Evolutionary conservation across 2,888 invertebrate genomes (phyloP), one percentile per base, ranked within the genome.

Genomic region (Drosophila macrospina): DNA sequence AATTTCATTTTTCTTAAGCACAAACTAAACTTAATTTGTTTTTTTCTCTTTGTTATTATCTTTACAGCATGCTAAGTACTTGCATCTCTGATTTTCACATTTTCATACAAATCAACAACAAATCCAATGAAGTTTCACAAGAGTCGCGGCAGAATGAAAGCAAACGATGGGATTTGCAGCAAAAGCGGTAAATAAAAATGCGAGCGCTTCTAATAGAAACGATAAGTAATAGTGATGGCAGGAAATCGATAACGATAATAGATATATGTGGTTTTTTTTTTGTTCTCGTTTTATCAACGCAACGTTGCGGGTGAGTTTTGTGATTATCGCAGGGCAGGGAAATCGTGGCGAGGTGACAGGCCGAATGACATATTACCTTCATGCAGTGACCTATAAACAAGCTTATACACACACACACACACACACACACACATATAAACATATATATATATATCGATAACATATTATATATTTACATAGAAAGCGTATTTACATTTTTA

Each of bases 241-340:
- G 57, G 8, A 32, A 59, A 63, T 50, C 42, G 54, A 57, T 62
- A 61, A 44, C 55, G 39, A 39, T 47, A 51, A 26, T 41, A 34
- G 34, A n/a, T n/a, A n/a, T n/a, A n/a, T n/a, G n/a, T 60, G 26
- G 15, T 55, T 13, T 50, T 42, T 32, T 44, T 34, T 48, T 48
- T 45, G 3, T 20, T 20, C 20, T 20, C 3, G 20, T 20, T 1
- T 3, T 20, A 34, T 51, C 16, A 60, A 63, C 68, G 51, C 45
- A 73, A 72, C 42, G 45, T 61, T 61, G 64, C 80, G 74, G 82
- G 74, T 76, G 63, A 78, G 72, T 73, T 76, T 59, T 69, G 56
- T 70, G 71, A 74, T 76, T 32, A 69, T 39, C 50, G 60, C 62
- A 60, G 65, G 68, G 66, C 60, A 61, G 61, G 68, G 57, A 64